Evolutionary conservation across 2,888 invertebrate genomes (phyloP).

Genomic region (Odontocolon sp.): DNA sequence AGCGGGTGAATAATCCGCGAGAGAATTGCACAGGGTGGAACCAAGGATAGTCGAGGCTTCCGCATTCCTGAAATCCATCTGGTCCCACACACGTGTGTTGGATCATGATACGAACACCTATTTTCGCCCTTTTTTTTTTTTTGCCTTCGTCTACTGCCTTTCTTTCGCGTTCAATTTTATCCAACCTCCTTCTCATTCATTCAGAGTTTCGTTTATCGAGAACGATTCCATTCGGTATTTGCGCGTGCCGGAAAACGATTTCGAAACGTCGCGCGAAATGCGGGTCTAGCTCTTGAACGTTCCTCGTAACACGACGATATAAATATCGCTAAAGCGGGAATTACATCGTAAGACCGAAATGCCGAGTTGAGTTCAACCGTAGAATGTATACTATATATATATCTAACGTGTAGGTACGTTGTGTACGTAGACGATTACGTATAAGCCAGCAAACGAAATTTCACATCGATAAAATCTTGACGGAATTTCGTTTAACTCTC

Average conservation of each 20-base stretch:
- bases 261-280: constrained; percentile 25
- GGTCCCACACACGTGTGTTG: neutral
- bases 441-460: constrained; percentile 25
- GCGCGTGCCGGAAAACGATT: constrained; percentile 36
- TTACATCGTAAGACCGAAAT: constrained; percentile 43
- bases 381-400: constrained; percentile 1
- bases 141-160: neutral
- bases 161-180: constrained; percentile 5
- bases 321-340: constrained; percentile 59
- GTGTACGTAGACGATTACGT: constrained; percentile 26
- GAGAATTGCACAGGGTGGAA: too few relatives aligned
- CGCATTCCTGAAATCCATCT: neutral
- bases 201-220: constrained; percentile 46
- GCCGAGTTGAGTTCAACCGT: constrained; percentile 21
- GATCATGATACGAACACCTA: neutral
- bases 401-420: neutral
- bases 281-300: neutral
- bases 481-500: constrained; percentile 41
- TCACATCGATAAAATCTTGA: constrained; percentile 49
- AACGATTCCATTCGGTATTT: constrained; percentile 40
- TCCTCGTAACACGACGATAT: constrained; percentile 46
- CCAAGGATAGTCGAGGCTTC: neutral
- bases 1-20: neutral
- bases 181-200: constrained; percentile 18
- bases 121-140: neutral